Evolutionary conservation across 2,113 vertebrate species (phyloP).

Genomic region (Pangasianodon hypophthalmus): DNA sequence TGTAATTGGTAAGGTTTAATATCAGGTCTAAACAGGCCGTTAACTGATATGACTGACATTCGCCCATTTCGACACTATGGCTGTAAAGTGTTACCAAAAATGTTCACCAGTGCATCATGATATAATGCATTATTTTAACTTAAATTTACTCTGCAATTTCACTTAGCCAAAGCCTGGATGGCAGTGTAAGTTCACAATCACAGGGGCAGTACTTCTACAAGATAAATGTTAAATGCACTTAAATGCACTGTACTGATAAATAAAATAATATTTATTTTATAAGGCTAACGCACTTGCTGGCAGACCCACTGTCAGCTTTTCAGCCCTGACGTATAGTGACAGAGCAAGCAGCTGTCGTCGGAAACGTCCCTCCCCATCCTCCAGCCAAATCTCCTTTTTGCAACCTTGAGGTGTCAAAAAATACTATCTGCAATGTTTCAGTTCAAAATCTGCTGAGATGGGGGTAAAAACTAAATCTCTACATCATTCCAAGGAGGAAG

Average conservation of each 20-base stretch:
- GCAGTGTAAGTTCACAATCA: neutral
- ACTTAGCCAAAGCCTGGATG: neutral
- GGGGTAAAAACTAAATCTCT: neutral
- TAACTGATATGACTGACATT: neutral
- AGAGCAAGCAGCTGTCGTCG: conserved; percentile 32
- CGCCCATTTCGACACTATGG: neutral
- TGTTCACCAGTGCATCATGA: neutral
- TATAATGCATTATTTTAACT: neutral
- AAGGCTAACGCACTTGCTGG: neutral
- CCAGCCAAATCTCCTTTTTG: conserved; percentile 12
- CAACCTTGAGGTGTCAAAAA: conserved; percentile 49
- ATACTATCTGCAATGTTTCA: conserved; percentile 16
- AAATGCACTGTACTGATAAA: neutral
- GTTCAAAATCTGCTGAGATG: neutral
- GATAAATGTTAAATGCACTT: neutral
- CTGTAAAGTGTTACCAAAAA: neutral
- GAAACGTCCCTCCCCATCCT: conserved; percentile 29
- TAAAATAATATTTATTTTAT: neutral
- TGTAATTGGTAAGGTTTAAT: neutral
- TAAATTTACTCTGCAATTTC: neutral
- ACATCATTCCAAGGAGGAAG: conserved; percentile 6
- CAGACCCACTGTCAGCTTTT: conserved; percentile 11
- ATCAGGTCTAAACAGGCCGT: neutral
- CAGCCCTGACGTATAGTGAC: conserved; percentile 37
- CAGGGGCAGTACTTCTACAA: neutral